Evolutionary conservation across 1,140 invertebrate genomes (phyloP).

Genomic region (Drosophila guanche): DNA sequence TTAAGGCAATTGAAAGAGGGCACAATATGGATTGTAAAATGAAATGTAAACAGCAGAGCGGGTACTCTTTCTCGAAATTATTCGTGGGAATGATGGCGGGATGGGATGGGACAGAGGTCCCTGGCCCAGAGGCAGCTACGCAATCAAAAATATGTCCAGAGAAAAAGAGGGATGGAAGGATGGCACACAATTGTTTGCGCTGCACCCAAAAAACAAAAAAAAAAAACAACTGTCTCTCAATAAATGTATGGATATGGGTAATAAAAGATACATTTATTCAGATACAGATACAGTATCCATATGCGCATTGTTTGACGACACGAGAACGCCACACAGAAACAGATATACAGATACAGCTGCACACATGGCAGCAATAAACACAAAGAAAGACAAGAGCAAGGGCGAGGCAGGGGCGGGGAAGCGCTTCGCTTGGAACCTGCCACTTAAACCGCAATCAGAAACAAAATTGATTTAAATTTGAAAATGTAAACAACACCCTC

Average conservation of each 20-base stretch:
- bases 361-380: slow-evolving; percentile 67
- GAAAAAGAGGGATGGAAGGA: slow-evolving; percentile 3
- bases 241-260: slow-evolving; percentile 42
- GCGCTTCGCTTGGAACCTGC: slow-evolving; percentile 48
- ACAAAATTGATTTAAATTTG: slow-evolving; percentile 76
- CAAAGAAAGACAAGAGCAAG: slow-evolving; percentile 36
- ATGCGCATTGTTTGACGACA: slow-evolving; percentile 45
- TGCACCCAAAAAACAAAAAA: slow-evolving; percentile 50
- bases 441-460: slow-evolving; percentile 76
- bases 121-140: not conserved
- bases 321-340: slow-evolving; percentile 34
- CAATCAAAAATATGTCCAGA: slow-evolving; percentile 25
- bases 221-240: slow-evolving; percentile 39
- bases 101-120: not conserved
- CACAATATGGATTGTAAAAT: slow-evolving; percentile 27
- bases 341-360: slow-evolving; percentile 18
- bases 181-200: slow-evolving; percentile 44
- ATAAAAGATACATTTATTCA: slow-evolving; percentile 60
- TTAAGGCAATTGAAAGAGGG: slow-evolving; percentile 8
- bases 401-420: slow-evolving; percentile 28
- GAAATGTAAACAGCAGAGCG: slow-evolving; percentile 22
- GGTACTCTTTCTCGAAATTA: not conserved
- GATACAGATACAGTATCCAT: slow-evolving; percentile 51
- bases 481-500: slow-evolving; percentile 59
- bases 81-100: slow-evolving; percentile 6